Evolutionary conservation across 1,140 invertebrate genomes (phyloP).

Genomic region (Leptopilina boulardi): DNA sequence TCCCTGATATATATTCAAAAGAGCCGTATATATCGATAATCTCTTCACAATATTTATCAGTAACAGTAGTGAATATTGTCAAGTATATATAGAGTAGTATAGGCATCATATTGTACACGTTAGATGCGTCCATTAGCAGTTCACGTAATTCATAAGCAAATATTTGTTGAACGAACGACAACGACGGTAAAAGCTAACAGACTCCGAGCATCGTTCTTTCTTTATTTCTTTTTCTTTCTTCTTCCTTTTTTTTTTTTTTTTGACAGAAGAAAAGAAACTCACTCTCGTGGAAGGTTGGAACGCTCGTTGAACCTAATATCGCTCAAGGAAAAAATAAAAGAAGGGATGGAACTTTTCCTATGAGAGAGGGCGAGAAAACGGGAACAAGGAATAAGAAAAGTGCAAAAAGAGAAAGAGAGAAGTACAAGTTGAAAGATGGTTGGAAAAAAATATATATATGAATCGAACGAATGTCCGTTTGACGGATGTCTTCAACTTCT

Average conservation of each 20-base stretch:
- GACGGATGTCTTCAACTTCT: slow-evolving; percentile 7
- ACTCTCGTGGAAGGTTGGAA: slow-evolving; percentile 17
- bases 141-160: slow-evolving; percentile 30
- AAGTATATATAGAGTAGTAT: neutral
- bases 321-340: neutral
- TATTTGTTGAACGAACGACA: slow-evolving; percentile 27
- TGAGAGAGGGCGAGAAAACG: neutral
- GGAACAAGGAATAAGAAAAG: slow-evolving; percentile 22
- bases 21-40: neutral
- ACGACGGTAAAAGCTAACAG: slow-evolving; percentile 21
- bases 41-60: neutral
- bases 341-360: neutral
- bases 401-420: neutral
- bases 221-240: neutral
- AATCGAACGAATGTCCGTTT: slow-evolving; percentile 23
- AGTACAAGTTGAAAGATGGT: slow-evolving; percentile 9
- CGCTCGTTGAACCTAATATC: slow-evolving; percentile 14
- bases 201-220: neutral
- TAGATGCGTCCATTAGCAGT: slow-evolving; percentile 27
- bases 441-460: slow-evolving; percentile 23
- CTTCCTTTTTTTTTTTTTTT: slow-evolving; percentile 9
- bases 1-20: neutral
- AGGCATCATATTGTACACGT: slow-evolving; percentile 2
- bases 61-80: neutral
- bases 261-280: slow-evolving; percentile 30